Conservation (phyloP, 2,113 vertebrate genomes). For the Phrynosoma blainvillii region DNA sequence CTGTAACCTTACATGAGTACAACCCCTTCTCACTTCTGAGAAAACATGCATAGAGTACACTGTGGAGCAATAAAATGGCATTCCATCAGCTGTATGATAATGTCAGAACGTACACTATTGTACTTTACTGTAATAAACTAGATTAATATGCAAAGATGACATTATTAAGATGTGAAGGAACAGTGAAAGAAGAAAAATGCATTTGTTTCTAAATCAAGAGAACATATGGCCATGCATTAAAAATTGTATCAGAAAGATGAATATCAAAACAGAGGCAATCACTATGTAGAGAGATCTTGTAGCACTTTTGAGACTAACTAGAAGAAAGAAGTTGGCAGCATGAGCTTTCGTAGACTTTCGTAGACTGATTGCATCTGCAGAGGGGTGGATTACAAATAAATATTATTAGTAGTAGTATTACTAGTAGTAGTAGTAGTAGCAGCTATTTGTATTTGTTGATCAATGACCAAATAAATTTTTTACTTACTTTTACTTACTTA, state of each 20-base stretch:
- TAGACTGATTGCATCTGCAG: too few relatives aligned
- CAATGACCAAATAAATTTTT: too few relatives aligned
- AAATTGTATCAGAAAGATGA: neutral
- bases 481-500: too few relatives aligned
- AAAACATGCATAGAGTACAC: neutral
- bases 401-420: too few relatives aligned
- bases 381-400: too few relatives aligned
- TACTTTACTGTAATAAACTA: neutral
- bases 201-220: neutral
- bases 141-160: neutral
- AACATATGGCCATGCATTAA: neutral
- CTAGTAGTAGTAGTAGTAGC: too few relatives aligned
- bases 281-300: too few relatives aligned
- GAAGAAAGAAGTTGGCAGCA: too few relatives aligned
- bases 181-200: neutral
- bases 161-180: constrained; percentile 5
- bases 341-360: too few relatives aligned
- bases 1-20: neutral
- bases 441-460: too few relatives aligned
- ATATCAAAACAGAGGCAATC: neutral
- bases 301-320: too few relatives aligned
- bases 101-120: neutral
- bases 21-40: neutral
- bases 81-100: neutral
- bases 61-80: neutral